Evolutionary conservation across 2,888 invertebrate genomes (phyloP).

Genomic region (Aporophyla nigra): DNA sequence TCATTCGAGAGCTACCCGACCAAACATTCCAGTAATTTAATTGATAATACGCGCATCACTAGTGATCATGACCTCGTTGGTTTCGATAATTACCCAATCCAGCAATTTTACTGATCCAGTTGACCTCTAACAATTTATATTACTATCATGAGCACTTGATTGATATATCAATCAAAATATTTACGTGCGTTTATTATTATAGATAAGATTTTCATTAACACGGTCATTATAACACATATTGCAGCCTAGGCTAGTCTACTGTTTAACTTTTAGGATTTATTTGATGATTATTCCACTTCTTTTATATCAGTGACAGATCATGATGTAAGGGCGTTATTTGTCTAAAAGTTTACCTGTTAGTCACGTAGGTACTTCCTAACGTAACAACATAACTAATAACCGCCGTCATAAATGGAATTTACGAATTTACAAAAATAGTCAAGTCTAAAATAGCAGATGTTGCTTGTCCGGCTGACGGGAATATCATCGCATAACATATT

Average conservation of each 20-base stretch:
- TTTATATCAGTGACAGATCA: neutral
- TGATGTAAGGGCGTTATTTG: neutral
- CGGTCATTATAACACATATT: neutral
- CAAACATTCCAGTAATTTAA: constrained; percentile 20
- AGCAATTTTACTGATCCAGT: constrained; percentile 14
- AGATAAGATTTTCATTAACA: constrained; percentile 11
- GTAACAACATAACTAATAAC: neutral
- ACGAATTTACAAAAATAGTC: constrained; percentile 19
- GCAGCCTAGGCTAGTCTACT: neutral
- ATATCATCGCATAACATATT: constrained; percentile 34
- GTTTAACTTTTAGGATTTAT: neutral
- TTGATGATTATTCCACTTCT: neutral
- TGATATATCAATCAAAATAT: constrained; percentile 39
- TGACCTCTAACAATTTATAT: constrained; percentile 30
- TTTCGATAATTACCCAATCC: constrained; percentile 36
- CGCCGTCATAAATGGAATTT: neutral
- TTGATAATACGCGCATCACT: constrained; percentile 25
- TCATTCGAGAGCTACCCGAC: neutral
- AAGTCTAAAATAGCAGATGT: constrained; percentile 33
- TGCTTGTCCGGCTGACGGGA: constrained; percentile 22
- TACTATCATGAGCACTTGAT: constrained; percentile 9
- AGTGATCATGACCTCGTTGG: constrained; percentile 41
- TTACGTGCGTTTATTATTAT: constrained; percentile 13
- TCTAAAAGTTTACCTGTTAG: neutral
- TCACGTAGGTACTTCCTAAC: neutral